Percentiles rank a stretch among this genome's conserved stretches.
Evolutionary conservation across 2,888 invertebrate genomes (phyloP).

Genomic region (Hemaris fuciformis): DNA sequence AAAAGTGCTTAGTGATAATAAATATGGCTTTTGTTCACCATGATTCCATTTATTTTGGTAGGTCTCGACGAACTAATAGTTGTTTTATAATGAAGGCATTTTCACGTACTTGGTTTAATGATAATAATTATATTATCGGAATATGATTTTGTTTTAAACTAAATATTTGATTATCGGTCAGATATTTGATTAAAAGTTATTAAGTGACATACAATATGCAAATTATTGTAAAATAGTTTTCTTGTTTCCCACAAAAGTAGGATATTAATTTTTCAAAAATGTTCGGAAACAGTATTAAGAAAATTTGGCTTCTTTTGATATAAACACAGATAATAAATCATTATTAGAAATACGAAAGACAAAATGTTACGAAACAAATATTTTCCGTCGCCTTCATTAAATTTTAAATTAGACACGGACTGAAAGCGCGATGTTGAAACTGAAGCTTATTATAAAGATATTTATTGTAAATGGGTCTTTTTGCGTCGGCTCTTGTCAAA

Average conservation of each 20-base stretch:
- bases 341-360: neutral
- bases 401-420: constrained; percentile 15
- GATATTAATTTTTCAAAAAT: too few species aligned
- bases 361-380: neutral
- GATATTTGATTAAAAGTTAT: too few species aligned
- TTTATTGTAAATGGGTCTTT: neutral
- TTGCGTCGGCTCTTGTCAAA: neutral
- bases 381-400: neutral
- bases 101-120: too few species aligned
- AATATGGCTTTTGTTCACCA: too few species aligned
- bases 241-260: neutral
- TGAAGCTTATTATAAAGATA: neutral
- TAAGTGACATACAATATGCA: too few species aligned
- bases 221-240: neutral
- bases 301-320: neutral
- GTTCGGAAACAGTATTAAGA: too few species aligned
- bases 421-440: constrained; percentile 11
- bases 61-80: too few species aligned
- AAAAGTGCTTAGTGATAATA: too few species aligned
- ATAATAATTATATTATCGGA: neutral
- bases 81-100: too few species aligned
- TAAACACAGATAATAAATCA: too few species aligned
- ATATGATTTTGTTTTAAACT: neutral
- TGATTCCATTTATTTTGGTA: too few species aligned
- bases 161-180: too few species aligned